phyloP scores from a whole-genome alignment of 2,797 vertebrate species.

The Pachyuromys duprasi region DNA sequence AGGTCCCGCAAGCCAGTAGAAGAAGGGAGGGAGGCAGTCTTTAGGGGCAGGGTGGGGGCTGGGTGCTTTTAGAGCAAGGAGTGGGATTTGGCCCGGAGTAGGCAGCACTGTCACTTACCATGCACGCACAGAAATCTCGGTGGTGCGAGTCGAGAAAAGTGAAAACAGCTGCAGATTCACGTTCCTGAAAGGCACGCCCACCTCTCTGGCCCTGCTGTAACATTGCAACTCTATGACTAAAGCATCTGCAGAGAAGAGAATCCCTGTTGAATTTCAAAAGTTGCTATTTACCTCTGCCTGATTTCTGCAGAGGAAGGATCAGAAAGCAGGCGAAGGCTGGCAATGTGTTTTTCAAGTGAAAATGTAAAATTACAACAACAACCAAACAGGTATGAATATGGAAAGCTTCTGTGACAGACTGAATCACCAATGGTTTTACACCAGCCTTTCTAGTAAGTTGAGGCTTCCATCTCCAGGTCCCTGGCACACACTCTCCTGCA shows the following conservation, averaged over 20 bases:
- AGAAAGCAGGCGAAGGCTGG: neutral
- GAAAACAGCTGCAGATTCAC: neutral
- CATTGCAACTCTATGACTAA: neutral
- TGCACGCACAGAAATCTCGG: neutral
- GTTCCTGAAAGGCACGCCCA: constrained; percentile 48
- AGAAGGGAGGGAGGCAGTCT: neutral
- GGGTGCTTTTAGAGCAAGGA: neutral
- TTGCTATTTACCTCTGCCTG: neutral
- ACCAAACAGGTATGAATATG: neutral
- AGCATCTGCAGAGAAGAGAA: neutral
- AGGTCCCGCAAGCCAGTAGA: neutral
- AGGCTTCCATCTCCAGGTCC: neutral
- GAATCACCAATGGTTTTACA: neutral
- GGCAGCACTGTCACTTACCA: neutral
- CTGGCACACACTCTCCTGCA: neutral
- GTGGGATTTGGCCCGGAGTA: accelerated
- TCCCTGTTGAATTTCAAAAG: neutral
- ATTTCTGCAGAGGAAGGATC: neutral
- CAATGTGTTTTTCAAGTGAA: neutral
- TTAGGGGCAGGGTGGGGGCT: neutral
- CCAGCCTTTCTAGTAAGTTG: neutral
- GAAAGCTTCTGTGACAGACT: neutral
- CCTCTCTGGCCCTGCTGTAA: constrained; percentile 56
- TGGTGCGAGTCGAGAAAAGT: accelerated
- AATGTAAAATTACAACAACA: neutral